phyloP scores from a whole-genome alignment of 1,140 invertebrate species.

The Lasioglossum baleicum region DNA sequence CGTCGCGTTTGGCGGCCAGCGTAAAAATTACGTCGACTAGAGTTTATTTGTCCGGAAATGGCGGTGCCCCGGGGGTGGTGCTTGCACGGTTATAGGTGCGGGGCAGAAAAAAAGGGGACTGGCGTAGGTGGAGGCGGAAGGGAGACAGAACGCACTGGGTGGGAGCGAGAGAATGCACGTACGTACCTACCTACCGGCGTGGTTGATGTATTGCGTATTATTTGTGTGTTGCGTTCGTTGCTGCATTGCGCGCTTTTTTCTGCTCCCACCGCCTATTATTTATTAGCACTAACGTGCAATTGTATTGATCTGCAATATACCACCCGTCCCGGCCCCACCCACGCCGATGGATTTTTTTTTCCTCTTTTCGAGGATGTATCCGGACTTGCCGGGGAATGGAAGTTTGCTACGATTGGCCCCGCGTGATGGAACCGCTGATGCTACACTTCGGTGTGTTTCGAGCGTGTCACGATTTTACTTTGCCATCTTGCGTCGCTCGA shows the following conservation, averaged over 20 bases:
- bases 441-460: constrained; percentile 60
- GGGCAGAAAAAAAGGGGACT: constrained; percentile 75
- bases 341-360: constrained; percentile 79
- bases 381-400: constrained; percentile 77
- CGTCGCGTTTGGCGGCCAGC: constrained; percentile 75
- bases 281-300: constrained; percentile 81
- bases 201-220: constrained; percentile 80
- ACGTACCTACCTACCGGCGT: constrained; percentile 73
- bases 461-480: constrained; percentile 54
- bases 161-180: constrained; percentile 61
- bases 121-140: constrained; percentile 67
- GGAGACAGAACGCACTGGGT: constrained; percentile 57
- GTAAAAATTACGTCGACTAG: constrained; percentile 81
- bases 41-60: constrained; percentile 81
- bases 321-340: constrained; percentile 73
- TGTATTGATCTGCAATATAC: constrained; percentile 81
- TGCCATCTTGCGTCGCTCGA: constrained; percentile 36
- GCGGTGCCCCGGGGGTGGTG: constrained; percentile 77
- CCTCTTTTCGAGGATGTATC: constrained; percentile 79
- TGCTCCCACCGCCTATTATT: constrained; percentile 80
- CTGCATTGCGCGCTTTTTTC: constrained; percentile 80
- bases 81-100: constrained; percentile 77
- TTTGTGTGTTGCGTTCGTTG: constrained; percentile 80
- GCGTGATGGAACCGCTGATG: constrained; percentile 76
- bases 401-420: constrained; percentile 75